Evolutionary conservation across 1,140 invertebrate genomes (phyloP), one percentile per base, ranked within the genome.

Genomic region (Drosophila malerkotliana): DNA sequence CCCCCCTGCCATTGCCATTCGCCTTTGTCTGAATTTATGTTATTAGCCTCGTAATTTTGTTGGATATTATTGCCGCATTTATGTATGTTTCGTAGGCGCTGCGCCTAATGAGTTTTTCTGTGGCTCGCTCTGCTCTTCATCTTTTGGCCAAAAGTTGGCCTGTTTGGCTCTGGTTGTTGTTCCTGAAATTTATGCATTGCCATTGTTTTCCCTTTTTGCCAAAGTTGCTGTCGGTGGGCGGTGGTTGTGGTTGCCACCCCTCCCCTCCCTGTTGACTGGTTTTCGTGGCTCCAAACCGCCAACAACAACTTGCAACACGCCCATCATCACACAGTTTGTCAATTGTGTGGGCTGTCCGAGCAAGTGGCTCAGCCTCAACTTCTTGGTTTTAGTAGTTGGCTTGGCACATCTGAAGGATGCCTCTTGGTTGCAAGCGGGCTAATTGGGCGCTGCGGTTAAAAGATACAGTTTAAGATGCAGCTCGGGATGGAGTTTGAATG

Each of bases 41-140:
- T 87, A 87, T 87, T 87, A 82, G 83, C 62, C 69, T 83, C 83
- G 83, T 87, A 87, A 87, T 88, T 87, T 69, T 61, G 49, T 63
- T 63, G 75, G 64, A 88, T 82, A 87, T 87, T 87, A 87, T 87
- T 87, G 82, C 82, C n/a, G 41, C 41, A 44, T 44, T 44, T 44
- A 82, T 82, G 82, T 71, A 76, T 67, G 78, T 77, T 71, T 79
- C 75, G 83, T 87, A 87, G 83, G 83, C 83, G 83, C 75, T 79
- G 83, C 48, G 67, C 72, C 79, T 87, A 87, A 87, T 87, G 83
- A 87, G 83, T 87, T 87, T 87, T 87, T 79, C 41, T 18, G 4
- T 44, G 14, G 41, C 6, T 18, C 49, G 56, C 57, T 75, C 32
- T 57, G 21, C 79, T 30, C 47, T 28, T 28, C 59, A 53, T 53